Percentiles rank a stretch among this genome's conserved stretches.
Evolutionary conservation across 2,888 invertebrate genomes (phyloP).

Genomic region (Platycheirus albimanus): DNA sequence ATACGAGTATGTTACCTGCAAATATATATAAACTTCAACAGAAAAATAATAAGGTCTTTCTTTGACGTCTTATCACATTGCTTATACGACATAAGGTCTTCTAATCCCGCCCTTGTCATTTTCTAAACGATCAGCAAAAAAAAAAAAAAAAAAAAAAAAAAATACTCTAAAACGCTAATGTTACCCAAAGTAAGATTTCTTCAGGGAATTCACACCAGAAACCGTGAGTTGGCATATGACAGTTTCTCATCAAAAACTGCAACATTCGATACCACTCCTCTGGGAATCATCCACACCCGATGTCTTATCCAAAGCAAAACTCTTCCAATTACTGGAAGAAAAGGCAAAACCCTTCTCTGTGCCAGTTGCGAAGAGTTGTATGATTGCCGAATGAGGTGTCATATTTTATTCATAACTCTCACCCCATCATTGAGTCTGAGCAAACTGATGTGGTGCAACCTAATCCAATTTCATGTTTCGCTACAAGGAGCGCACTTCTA

Average conservation of each 20-base stretch:
- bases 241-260: conserved; percentile 37
- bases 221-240: conserved; percentile 6
- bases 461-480: conserved; percentile 66
- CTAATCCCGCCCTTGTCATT: too few relatives aligned
- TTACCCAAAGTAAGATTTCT: conserved; percentile 61
- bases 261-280: conserved; percentile 44
- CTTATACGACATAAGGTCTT: too few relatives aligned
- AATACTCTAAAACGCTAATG: conserved; percentile 48
- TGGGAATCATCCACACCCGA: conserved; percentile 38
- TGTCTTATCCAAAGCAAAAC: conserved; percentile 9
- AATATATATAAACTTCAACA: too few relatives aligned
- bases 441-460: conserved; percentile 33
- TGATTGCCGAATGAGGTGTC: conserved; percentile 61
- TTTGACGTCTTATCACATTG: too few relatives aligned
- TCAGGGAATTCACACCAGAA: conserved; percentile 46
- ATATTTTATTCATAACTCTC: conserved; percentile 73
- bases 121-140: too few relatives aligned
- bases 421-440: conserved; percentile 27
- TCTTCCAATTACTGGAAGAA: conserved; percentile 44
- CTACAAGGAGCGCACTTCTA: conserved; percentile 55
- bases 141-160: too few relatives aligned
- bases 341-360: conserved; percentile 39
- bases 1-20: too few relatives aligned
- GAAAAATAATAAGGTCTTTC: too few relatives aligned
- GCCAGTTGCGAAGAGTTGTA: too few relatives aligned